Base-by-base conservation (phyloP, 2,888 invertebrate species). In the Acrocera orbiculus region DNA sequence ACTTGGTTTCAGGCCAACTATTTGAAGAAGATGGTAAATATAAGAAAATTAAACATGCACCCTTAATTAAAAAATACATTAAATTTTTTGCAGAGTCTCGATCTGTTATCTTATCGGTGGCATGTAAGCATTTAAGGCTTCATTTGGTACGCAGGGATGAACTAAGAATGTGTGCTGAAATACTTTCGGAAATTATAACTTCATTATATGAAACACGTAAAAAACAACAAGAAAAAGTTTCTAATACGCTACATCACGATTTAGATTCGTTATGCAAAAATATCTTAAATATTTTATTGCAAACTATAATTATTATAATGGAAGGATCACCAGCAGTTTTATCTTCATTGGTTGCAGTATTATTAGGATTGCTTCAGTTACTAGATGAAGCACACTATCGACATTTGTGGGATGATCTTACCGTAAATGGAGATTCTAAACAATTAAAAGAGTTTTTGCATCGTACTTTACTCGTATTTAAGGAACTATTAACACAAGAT, bases 371-470 rank as follows among this genome's bases (percentile, higher is more conserved):
- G 27, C 66, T 93, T 50, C 83, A 89, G 52, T 63, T 90, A 4
- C 67, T 93, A 49, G 82, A 82, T 44, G 85, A 87, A 42, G 77
- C 76, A 17, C 90, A 92, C 51, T 92, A 89, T 56, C 77, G 78
- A 44, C 67, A 81, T 11, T 63, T 90, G 27, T 86, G 89, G 79
- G 83, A 83, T 47, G 80, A 82, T 19, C 5, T 19, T 19, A 19
- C 19, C 5, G 8, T 8, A 19, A 30, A 13, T 27, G 66, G 70
- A 40, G 85, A 87, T 48, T 64, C 78, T 9, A 80, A 83, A 47
- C 77, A 80, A 2, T 58, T 87, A 1, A 86, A 89, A 53, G 86
- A 87, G 47, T 86, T 92, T 53, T 64, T 93, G 0, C 71, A 82
- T 50, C 65, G 81, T 40, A 79, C 85, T 1, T 76, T 92, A 50